Evolutionary conservation across 2,797 vertebrate species (phyloP), one percentile per base, ranked within the genome.

Genomic region (Ambastaia sidthimunki): DNA sequence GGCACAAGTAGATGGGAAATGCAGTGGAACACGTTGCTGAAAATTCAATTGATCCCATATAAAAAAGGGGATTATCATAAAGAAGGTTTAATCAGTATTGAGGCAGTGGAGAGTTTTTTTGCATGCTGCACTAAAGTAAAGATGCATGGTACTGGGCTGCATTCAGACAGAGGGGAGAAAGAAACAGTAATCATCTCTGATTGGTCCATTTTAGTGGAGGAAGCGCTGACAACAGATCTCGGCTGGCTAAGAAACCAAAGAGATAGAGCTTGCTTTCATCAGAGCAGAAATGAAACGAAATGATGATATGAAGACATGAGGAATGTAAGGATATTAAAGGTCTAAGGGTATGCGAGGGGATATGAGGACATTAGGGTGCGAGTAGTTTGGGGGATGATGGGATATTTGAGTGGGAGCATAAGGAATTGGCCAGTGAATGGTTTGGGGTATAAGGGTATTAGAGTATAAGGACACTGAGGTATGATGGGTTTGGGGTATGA

Each of bases 231-330:
- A 87, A 85, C 82, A 86, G 73, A 28, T 83, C 85, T 85, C 82
- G 80, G 81, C 88, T 84, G 86, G 87, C 78, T 54, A 80, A 81
- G 80, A 81, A 89, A 86, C 88, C 83, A 80, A 85, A 87, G 83
- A 90, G 82, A 86, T 82, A 81, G 80, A 87, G 82, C 87, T 78
- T 62, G 68, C 76, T 71, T 78, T 79, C 47, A 79, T 79, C 90
- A 86, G 87, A 89, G 86, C 85, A 74, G 54, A 85, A 28, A 78
- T 71, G 44, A 78, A 70, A 71, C 9, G 57, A 54, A 71, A 54
- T 4, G 3, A 71, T 25, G 15, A 37, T 52, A 48, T 62, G 5
- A 79, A 44, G 15, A 34, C 37, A 63, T 60, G 19, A 66, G 31
- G 62, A 54, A 37, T 34, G 18, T 62, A 28, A 54, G 41, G 54